Evolutionary conservation across 2,888 invertebrate genomes (phyloP).

Genomic region (Sisyra terminalis): DNA sequence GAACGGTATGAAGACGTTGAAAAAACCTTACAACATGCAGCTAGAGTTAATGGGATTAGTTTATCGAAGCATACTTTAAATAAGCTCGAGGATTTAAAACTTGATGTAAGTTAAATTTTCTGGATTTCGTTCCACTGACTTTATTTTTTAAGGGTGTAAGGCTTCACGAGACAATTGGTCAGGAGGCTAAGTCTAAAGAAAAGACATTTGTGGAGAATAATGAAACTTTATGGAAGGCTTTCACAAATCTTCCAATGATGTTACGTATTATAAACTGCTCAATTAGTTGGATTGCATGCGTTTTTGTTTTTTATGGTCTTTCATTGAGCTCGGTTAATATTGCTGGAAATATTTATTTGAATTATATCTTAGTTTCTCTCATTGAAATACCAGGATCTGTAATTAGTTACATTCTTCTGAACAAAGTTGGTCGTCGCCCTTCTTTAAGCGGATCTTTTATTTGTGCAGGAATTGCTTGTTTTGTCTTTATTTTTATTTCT

Average conservation of each 20-base stretch:
- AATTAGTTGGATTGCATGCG: slow-evolving; percentile 64
- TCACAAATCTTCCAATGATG: slow-evolving; percentile 15
- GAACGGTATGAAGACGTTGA: slow-evolving; percentile 39
- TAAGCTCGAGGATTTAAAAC: slow-evolving; percentile 9
- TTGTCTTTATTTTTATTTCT: background rate
- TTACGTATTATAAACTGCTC: slow-evolving; percentile 44
- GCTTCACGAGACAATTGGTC: too few species aligned
- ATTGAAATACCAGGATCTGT: slow-evolving; percentile 62
- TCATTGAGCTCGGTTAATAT: slow-evolving; percentile 61
- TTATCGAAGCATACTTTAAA: slow-evolving; percentile 35
- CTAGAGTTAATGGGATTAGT: slow-evolving; percentile 41
- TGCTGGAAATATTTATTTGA: slow-evolving; percentile 60
- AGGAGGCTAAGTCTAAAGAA: too few species aligned
- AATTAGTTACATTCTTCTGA: slow-evolving; percentile 41
- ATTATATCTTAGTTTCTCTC: slow-evolving; percentile 50
- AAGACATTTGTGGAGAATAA: too few species aligned
- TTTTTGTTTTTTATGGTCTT: slow-evolving; percentile 65
- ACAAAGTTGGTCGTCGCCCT: slow-evolving; percentile 43
- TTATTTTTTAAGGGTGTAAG: too few species aligned
- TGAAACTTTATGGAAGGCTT: background rate
- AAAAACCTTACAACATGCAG: slow-evolving; percentile 40
- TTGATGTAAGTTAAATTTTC: too few species aligned
- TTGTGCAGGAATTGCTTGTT: slow-evolving; percentile 40
- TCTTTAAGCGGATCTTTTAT: slow-evolving; percentile 44
- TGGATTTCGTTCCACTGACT: too few species aligned